phyloP scores from a whole-genome alignment of 2,888 invertebrate genomes.

The Ornithoptera priamus region DNA sequence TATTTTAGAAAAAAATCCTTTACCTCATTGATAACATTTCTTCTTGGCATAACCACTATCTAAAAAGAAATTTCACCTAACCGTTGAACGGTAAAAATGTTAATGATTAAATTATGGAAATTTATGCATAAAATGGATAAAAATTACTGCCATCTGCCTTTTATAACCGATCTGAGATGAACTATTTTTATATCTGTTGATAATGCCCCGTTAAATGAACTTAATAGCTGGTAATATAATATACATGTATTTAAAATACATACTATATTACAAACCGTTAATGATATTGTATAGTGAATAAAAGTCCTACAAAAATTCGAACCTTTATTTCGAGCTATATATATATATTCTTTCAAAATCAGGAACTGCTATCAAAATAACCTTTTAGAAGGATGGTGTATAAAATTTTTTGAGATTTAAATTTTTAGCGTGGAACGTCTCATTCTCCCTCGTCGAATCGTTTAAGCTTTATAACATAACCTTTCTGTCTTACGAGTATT shows the following conservation, averaged over 20 bases:
- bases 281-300: neutral
- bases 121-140: conserved; percentile 13
- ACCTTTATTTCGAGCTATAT: too few species aligned
- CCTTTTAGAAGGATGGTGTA: too few species aligned
- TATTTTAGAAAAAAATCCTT: neutral
- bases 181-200: conserved; percentile 3
- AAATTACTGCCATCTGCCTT: conserved; percentile 11
- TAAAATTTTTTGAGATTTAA: too few species aligned
- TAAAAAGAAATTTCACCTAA: conserved; percentile 13
- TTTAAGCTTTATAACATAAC: too few species aligned
- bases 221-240: neutral
- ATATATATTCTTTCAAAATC: too few species aligned
- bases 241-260: neutral
- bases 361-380: too few species aligned
- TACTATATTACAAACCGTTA: neutral
- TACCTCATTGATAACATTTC: neutral
- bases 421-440: too few species aligned
- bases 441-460: too few species aligned
- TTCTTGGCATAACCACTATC: conserved; percentile 1
- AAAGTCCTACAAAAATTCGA: too few species aligned
- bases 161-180: neutral
- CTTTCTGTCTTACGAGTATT: too few species aligned
- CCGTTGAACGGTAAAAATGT: conserved; percentile 18
- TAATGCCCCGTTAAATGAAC: neutral
- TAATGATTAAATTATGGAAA: conserved; percentile 20